A percentile compares a stretch with the other conserved stretches of the same genome.
phyloP scores from a whole-genome alignment of 2,888 invertebrate species.

The Sericinus montela region DNA sequence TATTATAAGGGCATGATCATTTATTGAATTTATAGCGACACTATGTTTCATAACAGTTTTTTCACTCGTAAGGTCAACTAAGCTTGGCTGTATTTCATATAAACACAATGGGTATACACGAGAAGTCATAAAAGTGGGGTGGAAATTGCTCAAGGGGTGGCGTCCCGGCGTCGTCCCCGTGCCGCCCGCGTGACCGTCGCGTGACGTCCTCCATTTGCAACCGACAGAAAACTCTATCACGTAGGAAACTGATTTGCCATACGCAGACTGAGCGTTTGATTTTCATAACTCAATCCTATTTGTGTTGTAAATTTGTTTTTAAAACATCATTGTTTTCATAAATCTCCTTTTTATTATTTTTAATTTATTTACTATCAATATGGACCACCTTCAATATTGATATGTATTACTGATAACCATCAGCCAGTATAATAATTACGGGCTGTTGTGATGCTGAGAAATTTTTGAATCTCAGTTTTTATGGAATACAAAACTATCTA shows the following conservation, averaged over 20 bases:
- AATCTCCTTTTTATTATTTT: no score
- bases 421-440: no score
- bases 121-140: conserved; percentile 27
- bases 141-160: conserved; percentile 23
- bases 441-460: no score
- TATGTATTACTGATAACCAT: no score
- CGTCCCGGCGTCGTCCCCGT: conserved; percentile 22
- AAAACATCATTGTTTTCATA: no score
- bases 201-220: conserved; percentile 21
- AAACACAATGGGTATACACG: conserved; percentile 5
- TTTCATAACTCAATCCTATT: not conserved
- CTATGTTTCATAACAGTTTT: not conserved
- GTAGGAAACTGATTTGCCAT: conserved; percentile 12
- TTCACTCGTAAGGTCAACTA: conserved; percentile 4
- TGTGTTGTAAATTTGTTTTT: not conserved
- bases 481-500: no score
- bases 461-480: no score
- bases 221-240: not conserved
- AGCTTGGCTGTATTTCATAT: not conserved
- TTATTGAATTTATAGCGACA: no score
- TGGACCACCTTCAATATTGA: no score
- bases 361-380: no score
- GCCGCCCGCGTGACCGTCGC: conserved; percentile 27
- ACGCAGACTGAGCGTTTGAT: conserved; percentile 4
- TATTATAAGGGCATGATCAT: no score